These are phyloP conservation scores for Sesia apiformis DNA, from an alignment of 2,888 invertebrate species.

Conservation along the genomic window DNA sequence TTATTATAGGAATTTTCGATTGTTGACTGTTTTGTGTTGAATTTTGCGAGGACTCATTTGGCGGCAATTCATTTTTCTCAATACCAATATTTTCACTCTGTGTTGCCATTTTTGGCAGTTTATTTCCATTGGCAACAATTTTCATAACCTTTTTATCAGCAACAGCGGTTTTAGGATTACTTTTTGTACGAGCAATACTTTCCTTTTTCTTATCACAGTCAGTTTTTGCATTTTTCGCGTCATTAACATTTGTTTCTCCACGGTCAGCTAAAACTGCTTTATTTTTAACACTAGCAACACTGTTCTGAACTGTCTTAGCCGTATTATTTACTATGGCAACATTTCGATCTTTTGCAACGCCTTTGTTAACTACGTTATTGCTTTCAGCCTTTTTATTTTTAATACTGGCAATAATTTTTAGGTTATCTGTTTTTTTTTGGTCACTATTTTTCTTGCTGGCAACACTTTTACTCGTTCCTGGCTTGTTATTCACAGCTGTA, in stretches of 20 bases:
- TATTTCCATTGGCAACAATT: too few relatives aligned
- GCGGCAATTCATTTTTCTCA: too few relatives aligned
- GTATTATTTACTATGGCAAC: neutral
- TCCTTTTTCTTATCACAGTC: conserved; percentile 9
- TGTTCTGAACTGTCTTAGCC: neutral
- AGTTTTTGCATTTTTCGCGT: conserved; percentile 3
- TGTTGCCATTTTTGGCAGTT: too few relatives aligned
- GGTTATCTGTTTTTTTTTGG: neutral
- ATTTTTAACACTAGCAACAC: conserved; percentile 1
- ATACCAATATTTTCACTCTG: too few relatives aligned
- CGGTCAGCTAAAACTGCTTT: neutral
- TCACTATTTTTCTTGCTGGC: neutral
- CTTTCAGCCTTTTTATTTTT: neutral
- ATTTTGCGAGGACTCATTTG: too few relatives aligned
- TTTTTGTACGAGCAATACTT: conserved; percentile 9
- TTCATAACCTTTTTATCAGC: too few relatives aligned
- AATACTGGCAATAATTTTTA: neutral
- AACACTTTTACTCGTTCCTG: neutral
- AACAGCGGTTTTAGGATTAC: too few relatives aligned
- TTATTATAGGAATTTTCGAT: too few relatives aligned
- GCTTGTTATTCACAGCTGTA: neutral
- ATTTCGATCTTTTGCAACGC: neutral
- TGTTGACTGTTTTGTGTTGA: too few relatives aligned
- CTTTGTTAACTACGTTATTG: neutral
- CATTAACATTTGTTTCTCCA: conserved; percentile 1